Base-by-base conservation (phyloP, 2,888 invertebrate species). In the Therioaphis trifolii region DNA sequence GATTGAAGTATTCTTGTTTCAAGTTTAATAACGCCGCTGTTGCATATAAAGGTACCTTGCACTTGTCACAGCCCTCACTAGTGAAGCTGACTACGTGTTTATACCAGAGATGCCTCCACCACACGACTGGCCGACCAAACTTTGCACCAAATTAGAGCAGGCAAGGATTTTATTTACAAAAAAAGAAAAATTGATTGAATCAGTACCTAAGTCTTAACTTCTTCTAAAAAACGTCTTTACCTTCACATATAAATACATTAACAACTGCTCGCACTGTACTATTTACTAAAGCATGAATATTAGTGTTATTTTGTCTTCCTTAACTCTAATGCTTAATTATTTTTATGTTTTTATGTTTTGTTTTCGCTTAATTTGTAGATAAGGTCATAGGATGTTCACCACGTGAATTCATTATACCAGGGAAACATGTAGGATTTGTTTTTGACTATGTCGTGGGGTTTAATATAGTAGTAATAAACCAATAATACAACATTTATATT, bases 51-150 rank as follows among this genome's bases (percentile, higher is more conserved):
- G 97, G 92, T 99, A 99, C 92, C 93, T 99, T 90, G 96, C 98
- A 87, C 92, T 99, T 89, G 98, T 98, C 88, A 95, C 97, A 88
- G 98, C 96, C 88, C 91, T 99, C 90, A 94, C 98, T 87, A 94
- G 96, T 87, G 99, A 99, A 92, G 99, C 99, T 87, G 99, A 99
- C 91, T 99, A 94, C 93, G 96, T 99, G 88, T 99, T 99, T 92
- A 94, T 96, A 88, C 99, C 99, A 86, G 99, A 99, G 92, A 93
- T 93, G 90, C 99, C 99, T 86, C 98, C 99, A 88, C 94, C 96
- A 88, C 91, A 91, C 87, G 96, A 96, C 90, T 99, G 99, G 99
- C 94, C 93, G 89, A 93, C 93, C 88, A 94, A 93, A 90, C 92
- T 99, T 88, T 98, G 98, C 91, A 92, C 93, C 91, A 99, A 98